Base-by-base conservation (phyloP, 92 coral and sea anemone genomes). In the Heteractis magnifica region DNA sequence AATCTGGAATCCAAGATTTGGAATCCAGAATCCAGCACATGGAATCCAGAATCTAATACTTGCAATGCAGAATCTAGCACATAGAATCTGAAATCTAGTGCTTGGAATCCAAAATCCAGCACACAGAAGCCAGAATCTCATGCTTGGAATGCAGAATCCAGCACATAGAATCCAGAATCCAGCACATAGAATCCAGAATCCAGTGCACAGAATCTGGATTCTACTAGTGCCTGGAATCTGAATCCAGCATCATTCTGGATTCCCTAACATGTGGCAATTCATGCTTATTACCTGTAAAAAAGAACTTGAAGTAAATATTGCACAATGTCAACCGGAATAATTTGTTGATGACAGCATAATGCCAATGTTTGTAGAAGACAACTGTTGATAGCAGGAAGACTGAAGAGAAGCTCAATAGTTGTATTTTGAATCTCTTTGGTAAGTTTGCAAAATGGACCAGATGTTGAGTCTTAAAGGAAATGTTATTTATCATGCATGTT, bases 371-470 rank as follows among this genome's bases (percentile, higher is more conserved):
- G 88, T 19, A 93, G 77, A 78, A 93, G 75, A 10, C 19, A 62
- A 20, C 52, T 80, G 55, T 77, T 77, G 56, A 91, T 21, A n/a
- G 75, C 73, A 49, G 87, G 89, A 3, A 93, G 91, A 52, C 81
- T 88, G 84, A 85, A 97, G 75, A 97, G 79, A 23, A 97, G 85
- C 85, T 97, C 98, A 56, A 91, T 71, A 6, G 95, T 87, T 19
- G 89, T 82, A 34, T 86, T 78, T 82, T 97, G 98, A 65, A 84
- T 80, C 11, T 82, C 79, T 64, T 77, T 88, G 74, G 81, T 81
- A 79, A 94, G 88, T 23, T 23, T 56, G 53, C 81, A 59, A 77
- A 97, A 97, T 77, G 90, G 83, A 3, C 93, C 98, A 77, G 77
- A 72, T 9, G 18, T 62, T 13, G 75, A 81, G 21, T 87, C 94